Evolutionary conservation across 2,888 invertebrate species (phyloP).

Genomic region (Scrobipalpa atriplicella): DNA sequence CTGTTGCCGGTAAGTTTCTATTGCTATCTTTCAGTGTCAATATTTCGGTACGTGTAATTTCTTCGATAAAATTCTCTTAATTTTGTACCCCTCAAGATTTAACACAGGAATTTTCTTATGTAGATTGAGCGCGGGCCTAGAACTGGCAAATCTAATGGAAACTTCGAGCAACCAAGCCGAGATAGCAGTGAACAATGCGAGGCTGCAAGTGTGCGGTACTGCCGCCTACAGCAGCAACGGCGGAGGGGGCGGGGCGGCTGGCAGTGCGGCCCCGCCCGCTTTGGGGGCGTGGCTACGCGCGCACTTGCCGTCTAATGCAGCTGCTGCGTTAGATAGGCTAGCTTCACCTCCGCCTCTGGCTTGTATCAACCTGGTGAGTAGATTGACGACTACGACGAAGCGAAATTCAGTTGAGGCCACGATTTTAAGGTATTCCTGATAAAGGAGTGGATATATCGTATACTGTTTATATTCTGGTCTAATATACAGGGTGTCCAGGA

Average conservation of each 20-base stretch:
- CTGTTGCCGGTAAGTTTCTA: constrained; percentile 78
- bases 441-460: too few species aligned
- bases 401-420: too few species aligned
- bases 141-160: constrained; percentile 60
- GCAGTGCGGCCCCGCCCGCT: constrained; percentile 55
- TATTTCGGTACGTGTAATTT: background rate
- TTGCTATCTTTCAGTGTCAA: too few species aligned
- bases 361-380: constrained; percentile 55
- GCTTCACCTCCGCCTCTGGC: constrained; percentile 61
- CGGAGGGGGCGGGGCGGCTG: constrained; percentile 44
- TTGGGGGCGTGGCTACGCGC: constrained; percentile 69
- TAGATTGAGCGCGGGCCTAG: constrained; percentile 67
- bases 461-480: too few species aligned
- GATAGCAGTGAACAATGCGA: constrained; percentile 55
- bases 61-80: background rate
- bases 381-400: too few species aligned
- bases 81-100: too few species aligned
- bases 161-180: constrained; percentile 52
- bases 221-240: constrained; percentile 41
- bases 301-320: constrained; percentile 61
- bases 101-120: background rate
- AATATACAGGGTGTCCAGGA: too few species aligned
- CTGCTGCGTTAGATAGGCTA: constrained; percentile 61
- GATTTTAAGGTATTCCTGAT: background rate
- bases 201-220: constrained; percentile 65